Evolutionary conservation across 2,797 vertebrate genomes (phyloP).

Genomic region (Chloroceryle inda): DNA sequence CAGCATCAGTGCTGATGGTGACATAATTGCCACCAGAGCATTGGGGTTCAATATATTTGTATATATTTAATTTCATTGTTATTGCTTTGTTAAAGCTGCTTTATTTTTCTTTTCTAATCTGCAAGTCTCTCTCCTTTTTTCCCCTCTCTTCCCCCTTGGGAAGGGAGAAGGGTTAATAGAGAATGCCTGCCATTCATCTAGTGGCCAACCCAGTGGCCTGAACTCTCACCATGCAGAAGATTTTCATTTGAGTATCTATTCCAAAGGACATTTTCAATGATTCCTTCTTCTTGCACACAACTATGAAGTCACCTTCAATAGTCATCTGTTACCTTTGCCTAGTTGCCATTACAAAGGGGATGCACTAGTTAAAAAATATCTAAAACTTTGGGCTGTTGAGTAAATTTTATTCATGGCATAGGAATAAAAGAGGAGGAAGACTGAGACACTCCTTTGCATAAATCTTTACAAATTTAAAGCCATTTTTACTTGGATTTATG

Average conservation of each 20-base stretch:
- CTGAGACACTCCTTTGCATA: neutral
- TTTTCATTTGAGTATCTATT: neutral
- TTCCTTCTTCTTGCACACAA: neutral
- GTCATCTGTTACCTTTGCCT: neutral
- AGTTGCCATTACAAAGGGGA: neutral
- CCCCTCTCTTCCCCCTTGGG: neutral
- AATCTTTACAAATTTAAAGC: neutral
- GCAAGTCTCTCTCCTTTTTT: neutral
- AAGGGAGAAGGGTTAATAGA: neutral
- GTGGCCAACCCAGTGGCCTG: neutral
- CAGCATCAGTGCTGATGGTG: neutral
- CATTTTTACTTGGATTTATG: conserved; percentile 1
- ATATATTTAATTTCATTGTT: neutral
- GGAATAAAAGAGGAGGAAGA: neutral
- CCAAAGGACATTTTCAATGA: neutral
- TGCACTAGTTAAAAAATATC: neutral
- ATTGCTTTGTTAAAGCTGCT: neutral
- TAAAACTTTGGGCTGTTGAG: neutral
- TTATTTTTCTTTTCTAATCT: neutral
- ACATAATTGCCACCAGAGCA: neutral
- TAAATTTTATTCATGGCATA: neutral
- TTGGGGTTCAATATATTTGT: neutral
- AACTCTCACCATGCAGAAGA: neutral
- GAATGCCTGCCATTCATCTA: neutral
- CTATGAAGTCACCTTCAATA: neutral